phyloP scores from a whole-genome alignment of 2,797 vertebrate genomes.

The Ptychobarbus kaznakovi region DNA sequence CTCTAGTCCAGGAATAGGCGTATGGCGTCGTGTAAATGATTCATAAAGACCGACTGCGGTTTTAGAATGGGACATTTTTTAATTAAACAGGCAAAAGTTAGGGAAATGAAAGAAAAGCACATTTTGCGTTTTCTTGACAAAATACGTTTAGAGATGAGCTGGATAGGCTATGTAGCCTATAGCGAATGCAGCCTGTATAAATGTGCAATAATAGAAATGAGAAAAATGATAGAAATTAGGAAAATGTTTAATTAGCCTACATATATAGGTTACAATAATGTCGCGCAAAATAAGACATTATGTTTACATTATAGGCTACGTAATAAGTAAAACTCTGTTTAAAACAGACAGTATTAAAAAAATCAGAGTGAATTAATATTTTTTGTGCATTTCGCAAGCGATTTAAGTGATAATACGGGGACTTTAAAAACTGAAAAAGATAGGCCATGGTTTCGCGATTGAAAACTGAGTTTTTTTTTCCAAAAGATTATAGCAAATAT shows the following conservation, averaged over 20 bases:
- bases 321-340: background rate
- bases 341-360: background rate
- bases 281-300: background rate
- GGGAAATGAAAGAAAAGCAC: constrained; percentile 20
- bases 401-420: background rate
- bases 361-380: background rate
- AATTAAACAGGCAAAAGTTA: constrained; percentile 34
- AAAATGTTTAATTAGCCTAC: background rate
- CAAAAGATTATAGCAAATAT: too few relatives aligned
- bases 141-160: constrained; percentile 17
- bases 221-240: background rate
- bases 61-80: constrained; percentile 45
- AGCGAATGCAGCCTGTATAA: too few relatives aligned
- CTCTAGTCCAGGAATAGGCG: constrained; percentile 56
- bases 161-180: background rate
- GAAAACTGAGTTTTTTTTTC: background rate
- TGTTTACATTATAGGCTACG: background rate
- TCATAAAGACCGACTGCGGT: constrained; percentile 52
- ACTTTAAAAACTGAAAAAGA: background rate
- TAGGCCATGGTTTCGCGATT: background rate
- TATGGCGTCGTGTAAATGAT: constrained; percentile 52
- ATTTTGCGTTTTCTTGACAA: constrained; percentile 52
- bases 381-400: background rate
- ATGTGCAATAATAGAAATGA: background rate
- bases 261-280: background rate